Base-by-base conservation (phyloP, 2,888 invertebrate genomes). In the Lasioglossum lativentre region DNA sequence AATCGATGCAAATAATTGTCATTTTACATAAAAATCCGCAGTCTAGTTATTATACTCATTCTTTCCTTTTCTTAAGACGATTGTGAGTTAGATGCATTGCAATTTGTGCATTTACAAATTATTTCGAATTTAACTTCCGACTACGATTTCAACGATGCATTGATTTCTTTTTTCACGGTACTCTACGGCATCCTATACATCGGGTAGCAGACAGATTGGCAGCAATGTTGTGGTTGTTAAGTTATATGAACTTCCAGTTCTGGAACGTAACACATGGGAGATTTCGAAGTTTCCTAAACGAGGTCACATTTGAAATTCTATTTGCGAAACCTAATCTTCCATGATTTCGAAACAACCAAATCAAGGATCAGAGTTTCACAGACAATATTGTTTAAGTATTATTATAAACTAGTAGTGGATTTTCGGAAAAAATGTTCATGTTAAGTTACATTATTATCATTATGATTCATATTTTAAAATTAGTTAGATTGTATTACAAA, bases 301-400 rank as follows among this genome's bases (percentile, higher is more conserved):
- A 66, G 84, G 78, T 83, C 84, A 78, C 84, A 85, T 83, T 75
- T 52, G 59, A 83, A 85, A 85, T 83, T 85, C 84, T 73, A 85
- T 85, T 84, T 78, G 34, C 63, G 84, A 75, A 75, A 78, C 74
- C 84, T 84, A 83, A 85, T 85, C 78, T 72, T 84, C 66, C 72
- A 76, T 78, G 52, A 71, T 72, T 40, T 52, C 19, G 59, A 10
- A 68, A 30, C 19, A 66, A 83, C 59, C 30, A 47, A 82, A 75
- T 74, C 68, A 45, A 42, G 5, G 23, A 23, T 10, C 34, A 38
- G 10, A n/a, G 1, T 38, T 68, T 34, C 34, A 1, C 19, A 19
- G 34, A 66, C 27, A 10, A 34, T 66, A 68, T 68, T 19, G 70
- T 47, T 68, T 27, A 71, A 83, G 70, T 59, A 59, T 59, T 59